Evolutionary conservation across 2,888 invertebrate genomes (phyloP).

Genomic region (Gryllus longicercus): DNA sequence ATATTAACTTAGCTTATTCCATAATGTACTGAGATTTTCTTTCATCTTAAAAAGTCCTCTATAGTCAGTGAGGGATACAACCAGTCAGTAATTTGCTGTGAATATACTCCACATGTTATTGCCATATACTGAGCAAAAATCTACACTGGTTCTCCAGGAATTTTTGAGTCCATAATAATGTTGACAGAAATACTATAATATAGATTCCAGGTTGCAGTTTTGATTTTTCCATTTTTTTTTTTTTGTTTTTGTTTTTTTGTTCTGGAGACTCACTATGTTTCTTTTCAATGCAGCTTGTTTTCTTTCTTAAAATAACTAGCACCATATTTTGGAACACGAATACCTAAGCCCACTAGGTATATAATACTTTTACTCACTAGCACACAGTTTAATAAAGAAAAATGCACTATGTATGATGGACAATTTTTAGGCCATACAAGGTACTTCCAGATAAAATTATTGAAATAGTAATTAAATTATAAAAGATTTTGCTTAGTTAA

Average conservation of each 20-base stretch:
- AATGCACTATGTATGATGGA: neutral
- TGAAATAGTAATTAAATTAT: too few relatives aligned
- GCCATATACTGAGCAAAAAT: neutral
- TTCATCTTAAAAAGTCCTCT: too few relatives aligned
- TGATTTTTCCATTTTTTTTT: neutral
- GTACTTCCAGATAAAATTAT: too few relatives aligned
- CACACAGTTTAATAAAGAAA: neutral
- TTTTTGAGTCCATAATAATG: neutral
- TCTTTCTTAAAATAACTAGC: neutral
- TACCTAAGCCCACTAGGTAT: slow-evolving; percentile 17
- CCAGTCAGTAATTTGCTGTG: too few relatives aligned
- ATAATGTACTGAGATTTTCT: too few relatives aligned
- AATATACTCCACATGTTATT: neutral
- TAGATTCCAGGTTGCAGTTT: neutral
- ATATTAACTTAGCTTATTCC: too few relatives aligned
- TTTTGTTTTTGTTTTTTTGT: neutral
- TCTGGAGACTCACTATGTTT: neutral
- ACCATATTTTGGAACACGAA: slow-evolving; percentile 17
- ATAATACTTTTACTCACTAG: slow-evolving; percentile 1
- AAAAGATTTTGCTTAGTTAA: too few relatives aligned
- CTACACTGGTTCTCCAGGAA: neutral
- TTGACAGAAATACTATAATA: neutral
- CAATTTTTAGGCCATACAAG: neutral
- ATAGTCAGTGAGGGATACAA: too few relatives aligned
- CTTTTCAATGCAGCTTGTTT: slow-evolving; percentile 6